Evolutionary conservation across 2,113 vertebrate species (phyloP).

Genomic region (Sceloporus undulatus): DNA sequence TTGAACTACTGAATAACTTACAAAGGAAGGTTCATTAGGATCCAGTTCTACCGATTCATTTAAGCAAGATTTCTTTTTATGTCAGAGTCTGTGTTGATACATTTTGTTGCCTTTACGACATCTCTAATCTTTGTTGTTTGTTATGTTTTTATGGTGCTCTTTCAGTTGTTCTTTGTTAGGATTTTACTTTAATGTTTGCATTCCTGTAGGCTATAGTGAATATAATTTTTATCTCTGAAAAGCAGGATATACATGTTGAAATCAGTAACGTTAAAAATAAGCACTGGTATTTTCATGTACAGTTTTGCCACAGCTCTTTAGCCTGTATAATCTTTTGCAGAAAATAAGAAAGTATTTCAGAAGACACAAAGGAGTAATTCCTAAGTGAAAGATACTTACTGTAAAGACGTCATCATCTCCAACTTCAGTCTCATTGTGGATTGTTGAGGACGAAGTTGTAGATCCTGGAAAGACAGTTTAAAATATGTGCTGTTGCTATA

Average conservation of each 20-base stretch:
- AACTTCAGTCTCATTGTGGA: conserved; percentile 96
- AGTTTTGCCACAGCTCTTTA: neutral
- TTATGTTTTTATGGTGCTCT: neutral
- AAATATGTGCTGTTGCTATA: neutral
- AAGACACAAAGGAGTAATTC: neutral
- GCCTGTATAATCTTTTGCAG: neutral
- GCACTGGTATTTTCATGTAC: neutral
- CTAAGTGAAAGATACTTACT: conserved; percentile 78
- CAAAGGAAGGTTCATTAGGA: neutral
- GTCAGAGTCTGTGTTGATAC: neutral
- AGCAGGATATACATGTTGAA: neutral
- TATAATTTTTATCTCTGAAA: neutral
- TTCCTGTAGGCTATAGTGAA: neutral
- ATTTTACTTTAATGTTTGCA: neutral
- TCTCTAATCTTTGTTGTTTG: neutral
- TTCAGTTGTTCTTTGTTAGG: neutral
- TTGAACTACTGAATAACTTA: neutral
- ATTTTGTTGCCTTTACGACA: neutral
- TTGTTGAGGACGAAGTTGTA: conserved; percentile 96
- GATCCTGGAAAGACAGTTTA: conserved; percentile 83
- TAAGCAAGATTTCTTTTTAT: neutral
- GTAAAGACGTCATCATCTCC: conserved; percentile 98
- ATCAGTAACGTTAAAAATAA: neutral
- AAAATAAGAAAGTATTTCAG: neutral
- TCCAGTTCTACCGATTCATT: neutral